Percentiles rank a stretch among this genome's conserved stretches.
Evolutionary conservation across 2,888 invertebrate species (phyloP).

Genomic region (Ethmia dodecea): DNA sequence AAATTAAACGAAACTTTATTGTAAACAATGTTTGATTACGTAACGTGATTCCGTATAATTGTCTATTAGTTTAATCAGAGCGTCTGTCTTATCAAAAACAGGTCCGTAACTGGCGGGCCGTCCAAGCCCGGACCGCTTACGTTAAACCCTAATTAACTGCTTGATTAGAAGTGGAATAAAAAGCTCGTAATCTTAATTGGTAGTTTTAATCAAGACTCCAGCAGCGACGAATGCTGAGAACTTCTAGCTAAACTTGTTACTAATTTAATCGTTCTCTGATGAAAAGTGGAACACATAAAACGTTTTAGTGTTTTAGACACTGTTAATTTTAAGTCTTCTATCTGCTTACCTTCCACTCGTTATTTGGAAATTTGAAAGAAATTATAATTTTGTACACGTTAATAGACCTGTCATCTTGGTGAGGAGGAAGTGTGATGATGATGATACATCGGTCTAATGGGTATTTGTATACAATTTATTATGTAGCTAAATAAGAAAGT

Average conservation of each 20-base stretch:
- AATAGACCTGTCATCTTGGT: constrained; percentile 46
- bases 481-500: no score
- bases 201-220: constrained; percentile 61
- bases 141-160: constrained; percentile 66
- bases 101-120: constrained; percentile 25
- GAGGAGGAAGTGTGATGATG: constrained; percentile 48
- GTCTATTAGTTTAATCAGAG: constrained; percentile 22
- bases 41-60: constrained; percentile 8
- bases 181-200: constrained; percentile 68
- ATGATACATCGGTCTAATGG: no score
- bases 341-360: constrained; percentile 9
- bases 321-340: constrained; percentile 14
- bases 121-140: constrained; percentile 28
- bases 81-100: constrained; percentile 28
- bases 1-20: no score
- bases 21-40: constrained; percentile 8
- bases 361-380: constrained; percentile 17
- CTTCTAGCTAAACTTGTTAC: constrained; percentile 9
- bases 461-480: no score
- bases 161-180: constrained; percentile 65
- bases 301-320: constrained; percentile 10
- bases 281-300: constrained; percentile 5
- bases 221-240: constrained; percentile 16
- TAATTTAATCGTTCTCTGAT: constrained; percentile 9
- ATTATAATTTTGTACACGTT: constrained; percentile 23